Base-by-base conservation (phyloP, 1,140 invertebrate genomes). In the Oryctes rhinoceros region DNA sequence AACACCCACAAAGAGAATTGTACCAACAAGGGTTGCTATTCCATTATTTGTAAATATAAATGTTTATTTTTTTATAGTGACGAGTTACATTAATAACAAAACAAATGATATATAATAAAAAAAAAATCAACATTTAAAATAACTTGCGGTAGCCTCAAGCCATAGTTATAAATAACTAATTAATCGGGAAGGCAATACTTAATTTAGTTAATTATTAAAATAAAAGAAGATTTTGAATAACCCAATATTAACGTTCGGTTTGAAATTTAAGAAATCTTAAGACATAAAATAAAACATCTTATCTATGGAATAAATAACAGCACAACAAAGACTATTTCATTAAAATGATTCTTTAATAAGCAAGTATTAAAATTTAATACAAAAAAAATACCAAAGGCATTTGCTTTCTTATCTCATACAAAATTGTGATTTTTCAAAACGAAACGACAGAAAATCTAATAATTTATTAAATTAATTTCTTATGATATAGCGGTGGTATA, bases 361-460 rank as follows among this genome's bases (percentile, higher is more conserved):
- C 0, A 71, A 53, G 37, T 4, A 24, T 11, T 13, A 9, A 71
- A 20, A 67, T 10, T 5, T 24, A 67, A 13, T 67, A 6, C n/a
- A 67, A 20, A 24, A 67, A 18, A 67, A 20, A 71, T 35, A 71
- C 65, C 65, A 71, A 71, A 71, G 24, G 65, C 65, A 71, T 71
- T 71, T 71, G 9, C 20, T 71, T 35, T 71, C 24, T 13, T 24
- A 71, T 71, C 65, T 71, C 65, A 35, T 71, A 37, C 7, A 24
- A 13, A n/a, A 76, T 76, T 76, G 75, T 76, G 75, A 76, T 76
- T 76, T 76, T 76, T 76, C 20, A n/a, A 76, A 76, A 44, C n/a
- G 2, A 30, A 30, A 30, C 20, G 13, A 3, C 1, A 10, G 10
- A 10, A 24, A 71, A 71, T 35, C 11, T 71, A 6, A 24, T 71